phyloP scores from a whole-genome alignment of 2,797 vertebrate genomes.

The Myripristis murdjan region DNA sequence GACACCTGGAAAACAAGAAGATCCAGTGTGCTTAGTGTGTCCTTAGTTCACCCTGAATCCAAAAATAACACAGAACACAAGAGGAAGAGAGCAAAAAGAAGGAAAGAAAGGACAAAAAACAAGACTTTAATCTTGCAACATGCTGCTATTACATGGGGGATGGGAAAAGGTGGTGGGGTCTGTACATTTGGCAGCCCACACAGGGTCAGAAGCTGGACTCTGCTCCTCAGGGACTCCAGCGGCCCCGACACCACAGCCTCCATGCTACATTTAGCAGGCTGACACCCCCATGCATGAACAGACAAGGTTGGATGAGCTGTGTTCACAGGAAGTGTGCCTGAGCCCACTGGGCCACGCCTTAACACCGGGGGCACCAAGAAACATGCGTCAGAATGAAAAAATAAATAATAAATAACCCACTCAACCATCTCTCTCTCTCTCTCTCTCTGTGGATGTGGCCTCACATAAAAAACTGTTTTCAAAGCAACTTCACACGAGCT shows the following conservation, averaged over 20 bases:
- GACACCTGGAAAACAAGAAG: constrained; percentile 87
- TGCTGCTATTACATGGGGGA: constrained; percentile 7
- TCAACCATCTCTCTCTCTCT: constrained; percentile 50
- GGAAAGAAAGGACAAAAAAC: constrained; percentile 15
- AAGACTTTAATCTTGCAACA: constrained; percentile 22
- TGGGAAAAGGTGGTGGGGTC: constrained; percentile 1
- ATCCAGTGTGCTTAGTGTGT: constrained; percentile 6
- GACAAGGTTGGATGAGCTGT: constrained; percentile 71
- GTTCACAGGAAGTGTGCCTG: constrained; percentile 68
- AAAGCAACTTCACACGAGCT: constrained; percentile 10
- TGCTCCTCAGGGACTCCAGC: constrained; percentile 51
- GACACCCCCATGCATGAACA: constrained; percentile 64
- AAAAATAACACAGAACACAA: constrained; percentile 37
- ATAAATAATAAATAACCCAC: constrained; percentile 53
- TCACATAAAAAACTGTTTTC: constrained; percentile 17
- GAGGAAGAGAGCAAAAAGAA: constrained; percentile 11
- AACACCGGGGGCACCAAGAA: constrained; percentile 55
- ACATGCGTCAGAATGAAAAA: constrained; percentile 44
- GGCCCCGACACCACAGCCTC: constrained; percentile 61
- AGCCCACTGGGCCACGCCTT: constrained; percentile 58
- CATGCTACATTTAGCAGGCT: constrained; percentile 79
- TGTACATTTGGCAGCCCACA: constrained; percentile 55
- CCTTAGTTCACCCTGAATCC: constrained; percentile 18
- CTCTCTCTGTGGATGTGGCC: constrained; percentile 33
- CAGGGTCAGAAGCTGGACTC: constrained; percentile 55